Evolutionary conservation across 2,113 vertebrate species (phyloP), one percentile per base, ranked within the genome.

Genomic region (Calidris pugnax): DNA sequence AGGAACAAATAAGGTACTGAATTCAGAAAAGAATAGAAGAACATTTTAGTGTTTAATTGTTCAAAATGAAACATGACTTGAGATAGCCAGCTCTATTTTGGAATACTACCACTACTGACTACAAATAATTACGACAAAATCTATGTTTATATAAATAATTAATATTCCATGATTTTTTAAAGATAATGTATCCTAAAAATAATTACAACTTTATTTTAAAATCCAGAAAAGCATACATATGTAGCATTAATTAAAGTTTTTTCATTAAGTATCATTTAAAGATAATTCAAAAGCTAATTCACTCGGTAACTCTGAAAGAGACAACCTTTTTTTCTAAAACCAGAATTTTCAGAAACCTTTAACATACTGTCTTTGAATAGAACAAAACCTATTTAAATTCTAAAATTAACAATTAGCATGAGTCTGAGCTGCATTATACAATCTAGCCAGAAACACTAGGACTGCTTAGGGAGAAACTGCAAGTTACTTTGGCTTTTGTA

Each of bases 351-450:
- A 43, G 59, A 86, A 93, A 59, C 43, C 90, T 94, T 81, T 82
- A 86, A 43, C 68, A 43, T 55, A 35, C 26, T 64, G 68, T 60
- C 23, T 43, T 74, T 93, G 51, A 88, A 92, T 60, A 64, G 85
- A 81, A 93, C 43, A 90, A 96, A 96, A 88, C 77, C 56, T 48
- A 88, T 94, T 96, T 80, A 68, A 90, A 95, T 88, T 88, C 82
- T 59, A 88, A 94, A 88, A 94, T 90, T 95, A 85, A 77, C 87
- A 80, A 88, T 80, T 95, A 90, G 75, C 71, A 64, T 22, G n/a
- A 81, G 75, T 41, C 82, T 48, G 33, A 71, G 63, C 90, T 59
- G 51, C 69, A 62, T 80, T 86, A 78, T 35, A 59, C 69, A 26
- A 66, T 37, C 79, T n/a, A 75, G 12, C 62, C 39, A 73, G 86